A percentile compares a stretch with the other conserved stretches of the same genome.
Evolutionary conservation across 2,888 invertebrate genomes (phyloP).

Genomic region (Candidula unifasciata): DNA sequence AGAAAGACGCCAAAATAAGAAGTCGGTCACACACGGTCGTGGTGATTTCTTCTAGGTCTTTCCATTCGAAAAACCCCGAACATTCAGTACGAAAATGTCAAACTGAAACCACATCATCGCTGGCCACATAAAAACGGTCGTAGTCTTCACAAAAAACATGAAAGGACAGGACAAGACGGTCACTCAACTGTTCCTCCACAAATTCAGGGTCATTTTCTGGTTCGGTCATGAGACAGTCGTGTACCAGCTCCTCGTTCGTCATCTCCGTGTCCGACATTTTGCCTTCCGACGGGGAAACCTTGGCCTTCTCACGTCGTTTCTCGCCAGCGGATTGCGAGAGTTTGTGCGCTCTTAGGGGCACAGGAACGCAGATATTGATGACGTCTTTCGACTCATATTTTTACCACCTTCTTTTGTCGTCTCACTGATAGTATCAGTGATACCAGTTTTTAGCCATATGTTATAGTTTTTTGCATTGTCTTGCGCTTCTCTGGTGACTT

Average conservation of each 20-base stretch:
- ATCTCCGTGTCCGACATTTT: conserved; percentile 58
- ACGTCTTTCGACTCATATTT: not conserved
- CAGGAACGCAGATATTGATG: not conserved
- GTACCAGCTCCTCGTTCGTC: conserved; percentile 50
- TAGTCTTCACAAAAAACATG: no score
- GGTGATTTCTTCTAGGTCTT: conserved; percentile 50
- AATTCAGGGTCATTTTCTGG: conserved; percentile 51
- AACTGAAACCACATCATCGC: not conserved
- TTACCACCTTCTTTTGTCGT: not conserved
- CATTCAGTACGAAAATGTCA: conserved; percentile 1
- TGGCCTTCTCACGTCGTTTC: conserved; percentile 1
- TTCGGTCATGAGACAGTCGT: conserved; percentile 47
- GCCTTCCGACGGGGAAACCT: conserved; percentile 36
- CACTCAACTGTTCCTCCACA: conserved; percentile 59
- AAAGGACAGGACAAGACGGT: no score
- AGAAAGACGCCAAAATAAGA: conserved; percentile 4
- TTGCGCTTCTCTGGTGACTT: no score
- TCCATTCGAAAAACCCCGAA: conserved; percentile 42
- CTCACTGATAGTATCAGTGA: not conserved
- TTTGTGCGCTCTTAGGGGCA: not conserved
- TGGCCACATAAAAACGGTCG: no score
- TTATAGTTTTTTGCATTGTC: no score
- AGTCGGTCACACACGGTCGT: not conserved
- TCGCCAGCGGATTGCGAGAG: not conserved
- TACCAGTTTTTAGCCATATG: no score